Evolutionary conservation across 2,888 invertebrate species (phyloP), one percentile per base, ranked within the genome.

Genomic region (Scrobipalpa costella): DNA sequence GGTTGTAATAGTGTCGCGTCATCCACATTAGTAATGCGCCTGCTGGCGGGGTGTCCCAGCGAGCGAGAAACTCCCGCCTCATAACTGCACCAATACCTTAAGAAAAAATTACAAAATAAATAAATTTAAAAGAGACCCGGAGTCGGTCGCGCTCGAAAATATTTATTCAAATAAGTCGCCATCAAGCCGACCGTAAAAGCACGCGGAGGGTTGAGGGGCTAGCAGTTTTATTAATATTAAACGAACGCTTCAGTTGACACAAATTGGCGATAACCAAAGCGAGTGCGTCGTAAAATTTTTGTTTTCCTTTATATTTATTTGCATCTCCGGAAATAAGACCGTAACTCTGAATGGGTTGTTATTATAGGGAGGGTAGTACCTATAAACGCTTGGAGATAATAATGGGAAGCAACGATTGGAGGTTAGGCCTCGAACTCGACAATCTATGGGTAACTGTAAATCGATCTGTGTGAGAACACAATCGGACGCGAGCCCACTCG

Each of bases 91-190:
- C 74, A 70, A 73, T 72, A 72, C 64, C 66, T 62, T 67, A 67
- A 75, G 73, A 80, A 82, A 85, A 83, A 81, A 77, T 70, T 77
- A 83, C 77, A 80, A 84, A 82, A 85, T 84, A 85, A 85, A 86
- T 83, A 81, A 80, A 81, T 80, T 84, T 82, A 63, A 83, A 85
- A 75, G 78, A 78, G 75, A 68, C 74, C 74, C 76, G 70, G 71
- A 76, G 74, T 76, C 78, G 76, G 76, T 76, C 80, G 76, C 81
- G 77, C 81, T 85, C 82, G 71, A 81, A 88, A 86, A 88, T 88
- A 90, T 90, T 90, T 89, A 90, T 90, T 91, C 85, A 90, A 90
- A 91, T 90, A 89, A 86, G 88, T 88, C 83, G 83, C 87, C 84
- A 88, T 87, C 85, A 88, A 88, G 75, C 86, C 86, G 82, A 86